phyloP scores from a whole-genome alignment of 2,113 vertebrate genomes.

The Rhadina sibilatrix region DNA sequence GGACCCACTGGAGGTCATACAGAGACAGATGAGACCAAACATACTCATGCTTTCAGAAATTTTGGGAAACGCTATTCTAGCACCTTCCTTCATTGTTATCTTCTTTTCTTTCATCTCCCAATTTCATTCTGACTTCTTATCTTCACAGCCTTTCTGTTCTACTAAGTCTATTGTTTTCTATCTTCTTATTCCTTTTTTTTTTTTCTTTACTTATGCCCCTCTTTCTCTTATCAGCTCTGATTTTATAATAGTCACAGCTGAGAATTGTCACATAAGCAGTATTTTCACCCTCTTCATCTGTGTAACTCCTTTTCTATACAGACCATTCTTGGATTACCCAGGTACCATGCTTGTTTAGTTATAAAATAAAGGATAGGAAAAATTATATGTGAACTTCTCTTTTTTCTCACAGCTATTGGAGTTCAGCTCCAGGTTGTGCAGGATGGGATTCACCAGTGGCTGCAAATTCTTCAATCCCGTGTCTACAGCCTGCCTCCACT shows the following conservation, averaged over 20 bases:
- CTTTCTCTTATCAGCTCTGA: not conserved
- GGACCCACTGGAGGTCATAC: not conserved
- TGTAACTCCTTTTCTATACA: not conserved
- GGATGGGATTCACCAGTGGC: not conserved
- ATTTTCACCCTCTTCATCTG: not conserved
- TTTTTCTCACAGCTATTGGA: not conserved
- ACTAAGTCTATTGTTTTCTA: conserved; percentile 4
- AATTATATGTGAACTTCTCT: not conserved
- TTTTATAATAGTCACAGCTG: not conserved
- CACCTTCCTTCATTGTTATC: conserved; percentile 1
- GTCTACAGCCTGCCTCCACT: not conserved
- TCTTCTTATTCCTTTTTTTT: not conserved
- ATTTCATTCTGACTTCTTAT: conserved; percentile 24
- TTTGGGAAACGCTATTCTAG: not conserved
- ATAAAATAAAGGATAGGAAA: not conserved
- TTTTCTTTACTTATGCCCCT: not conserved
- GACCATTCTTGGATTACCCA: not conserved
- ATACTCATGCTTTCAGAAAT: not conserved
- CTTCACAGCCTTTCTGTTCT: not conserved
- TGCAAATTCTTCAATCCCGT: not conserved
- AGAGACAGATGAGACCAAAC: not conserved
- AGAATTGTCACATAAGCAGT: not conserved
- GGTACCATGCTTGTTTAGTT: not conserved
- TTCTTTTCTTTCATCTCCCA: not conserved
- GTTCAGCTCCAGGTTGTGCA: not conserved